Base-by-base conservation (phyloP, 2,797 vertebrate species). In the Clarias fuscus region DNA sequence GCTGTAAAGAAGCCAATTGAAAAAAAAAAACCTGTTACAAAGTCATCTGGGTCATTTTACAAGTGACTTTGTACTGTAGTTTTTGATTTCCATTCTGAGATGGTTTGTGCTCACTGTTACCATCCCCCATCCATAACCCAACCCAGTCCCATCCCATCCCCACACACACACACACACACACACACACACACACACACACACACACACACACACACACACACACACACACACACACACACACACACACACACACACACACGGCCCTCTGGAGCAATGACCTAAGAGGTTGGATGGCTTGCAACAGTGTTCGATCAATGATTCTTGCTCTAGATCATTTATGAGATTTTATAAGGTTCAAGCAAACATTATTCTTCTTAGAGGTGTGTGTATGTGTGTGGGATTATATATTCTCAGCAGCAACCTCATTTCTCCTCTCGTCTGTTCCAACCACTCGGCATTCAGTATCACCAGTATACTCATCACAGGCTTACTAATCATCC, bases 271-370 rank as follows among this genome's bases (percentile, higher is more conserved):
- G 27, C 80, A 85, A 75, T n/a, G 48, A 85, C 65, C 88, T 88
- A 24, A 77, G 64, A 53, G 85, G 83, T 89, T 76, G 85, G 85
- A 67, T 80, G 85, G 73, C 85, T 68, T 75, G 83, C 56, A 81
- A 88, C 72, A 24, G 17, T 64, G 40, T 87, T 85, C 91, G 87
- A 91, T 88, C 88, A 88, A 85, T 88, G 80, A 84, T 65, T 86
- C 61, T 71, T 65, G 40, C 56, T 70, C 71, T 53, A 75, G 40
- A 65, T 73, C 30, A 27, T 76, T 37, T 48, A 72, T 70, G 78
- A 87, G 84, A 87, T 86, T 65, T 84, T 22, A 73, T 59, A 48
- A 56, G 83, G 59, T 85, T 88, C 53, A 80, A 87, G 85, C 59
- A 56, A 59, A 62, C 87, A 88, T 83, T 78, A 83, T 64, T 58